Percentiles rank a stretch among this genome's conserved stretches.
Evolutionary conservation across 2,113 vertebrate genomes (phyloP).

Genomic region (Cephalopholis sonnerati): DNA sequence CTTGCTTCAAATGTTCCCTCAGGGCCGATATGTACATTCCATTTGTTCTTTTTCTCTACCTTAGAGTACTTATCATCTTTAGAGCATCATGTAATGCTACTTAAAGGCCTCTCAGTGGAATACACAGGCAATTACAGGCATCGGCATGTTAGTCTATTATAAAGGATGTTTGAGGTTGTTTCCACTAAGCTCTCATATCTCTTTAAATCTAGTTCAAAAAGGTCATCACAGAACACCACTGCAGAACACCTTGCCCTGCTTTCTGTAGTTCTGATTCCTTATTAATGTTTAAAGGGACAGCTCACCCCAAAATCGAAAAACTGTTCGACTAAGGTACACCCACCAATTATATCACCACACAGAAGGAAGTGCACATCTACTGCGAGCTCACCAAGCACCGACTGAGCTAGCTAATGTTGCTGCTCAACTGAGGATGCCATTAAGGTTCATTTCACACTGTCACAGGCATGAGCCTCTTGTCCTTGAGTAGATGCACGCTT

Average conservation of each 20-base stretch:
- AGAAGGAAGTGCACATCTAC: too few species aligned
- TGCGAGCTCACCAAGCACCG: too few species aligned
- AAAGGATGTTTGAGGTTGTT: conserved; percentile 16
- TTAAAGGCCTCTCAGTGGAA: conserved; percentile 23
- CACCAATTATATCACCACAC: too few species aligned
- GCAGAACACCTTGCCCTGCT: rapidly evolving
- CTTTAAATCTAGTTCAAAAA: conserved; percentile 28
- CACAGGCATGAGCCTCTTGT: too few species aligned
- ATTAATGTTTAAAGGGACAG: background rate
- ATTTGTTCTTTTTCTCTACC: conserved; percentile 39
- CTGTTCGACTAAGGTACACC: too few species aligned
- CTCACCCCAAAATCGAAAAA: too few species aligned
- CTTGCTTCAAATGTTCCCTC: conserved; percentile 10
- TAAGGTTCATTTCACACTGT: too few species aligned
- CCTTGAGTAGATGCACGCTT: too few species aligned
- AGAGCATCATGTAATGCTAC: background rate
- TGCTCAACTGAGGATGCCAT: too few species aligned
- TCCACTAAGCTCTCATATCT: conserved; percentile 23
- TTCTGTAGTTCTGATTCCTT: background rate
- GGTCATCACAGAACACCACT: background rate
- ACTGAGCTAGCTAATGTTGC: too few species aligned
- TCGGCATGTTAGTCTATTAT: conserved; percentile 34
- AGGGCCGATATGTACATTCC: conserved; percentile 30
- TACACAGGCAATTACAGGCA: conserved; percentile 19
- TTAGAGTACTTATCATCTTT: conserved; percentile 39